These are phyloP conservation scores for Tetranychus cinnabarinus DNA, from an alignment of 1,140 invertebrate species.

Conservation along the genomic window DNA sequence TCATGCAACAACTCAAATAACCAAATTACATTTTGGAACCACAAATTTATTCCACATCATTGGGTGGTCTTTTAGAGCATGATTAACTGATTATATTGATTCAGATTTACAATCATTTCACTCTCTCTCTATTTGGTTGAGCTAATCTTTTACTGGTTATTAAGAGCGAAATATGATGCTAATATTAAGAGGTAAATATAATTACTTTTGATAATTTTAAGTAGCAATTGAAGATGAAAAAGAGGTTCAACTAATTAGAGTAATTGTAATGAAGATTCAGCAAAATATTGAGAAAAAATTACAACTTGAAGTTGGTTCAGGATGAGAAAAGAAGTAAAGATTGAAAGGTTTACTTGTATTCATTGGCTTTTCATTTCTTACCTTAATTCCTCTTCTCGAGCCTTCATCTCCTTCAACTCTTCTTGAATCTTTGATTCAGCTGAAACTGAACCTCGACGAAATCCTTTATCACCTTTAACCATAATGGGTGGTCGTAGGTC, in stretches of 20 bases:
- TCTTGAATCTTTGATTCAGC: conserved; percentile 53
- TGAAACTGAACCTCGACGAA: conserved; percentile 9
- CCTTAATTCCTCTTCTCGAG: conserved; percentile 44
- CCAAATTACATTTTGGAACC: too few species aligned
- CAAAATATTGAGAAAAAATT: background rate
- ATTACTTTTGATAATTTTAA: background rate
- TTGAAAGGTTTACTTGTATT: background rate
- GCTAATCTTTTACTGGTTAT: too few species aligned
- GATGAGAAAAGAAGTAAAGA: background rate
- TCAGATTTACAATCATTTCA: too few species aligned
- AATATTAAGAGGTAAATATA: too few species aligned
- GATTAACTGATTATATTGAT: too few species aligned
- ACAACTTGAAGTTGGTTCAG: background rate
- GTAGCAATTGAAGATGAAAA: background rate
- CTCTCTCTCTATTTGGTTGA: too few species aligned
- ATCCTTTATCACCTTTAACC: background rate
- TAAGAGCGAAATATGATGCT: too few species aligned
- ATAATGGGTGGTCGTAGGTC: conserved; percentile 1
- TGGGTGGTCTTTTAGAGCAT: too few species aligned
- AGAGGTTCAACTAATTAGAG: background rate
- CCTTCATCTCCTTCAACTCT: conserved; percentile 44
- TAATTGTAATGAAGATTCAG: background rate
- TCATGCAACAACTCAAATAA: too few species aligned
- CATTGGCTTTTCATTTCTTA: conserved; percentile 15
- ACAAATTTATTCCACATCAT: too few species aligned